Evolutionary conservation across 1,140 invertebrate species (phyloP).

Genomic region (Anastrepha obliqua): DNA sequence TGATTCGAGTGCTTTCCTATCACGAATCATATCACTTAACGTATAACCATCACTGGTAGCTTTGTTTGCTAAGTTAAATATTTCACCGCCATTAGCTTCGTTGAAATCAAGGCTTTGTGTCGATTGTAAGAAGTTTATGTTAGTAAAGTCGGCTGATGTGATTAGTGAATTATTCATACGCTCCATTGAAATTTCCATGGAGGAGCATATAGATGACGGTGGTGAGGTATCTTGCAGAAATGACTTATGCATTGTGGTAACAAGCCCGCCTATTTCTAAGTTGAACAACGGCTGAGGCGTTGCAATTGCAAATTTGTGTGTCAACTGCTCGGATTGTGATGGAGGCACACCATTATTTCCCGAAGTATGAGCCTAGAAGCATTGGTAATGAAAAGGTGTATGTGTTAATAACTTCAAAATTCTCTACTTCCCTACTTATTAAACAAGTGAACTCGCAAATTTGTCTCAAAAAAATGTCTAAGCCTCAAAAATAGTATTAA

Average conservation of each 20-base stretch:
- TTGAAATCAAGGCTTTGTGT: slow-evolving; percentile 63
- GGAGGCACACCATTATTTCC: neutral
- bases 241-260: slow-evolving; percentile 72
- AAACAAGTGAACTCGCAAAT: too few relatives aligned
- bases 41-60: slow-evolving; percentile 61
- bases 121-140: slow-evolving; percentile 70
- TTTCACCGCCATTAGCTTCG: slow-evolving; percentile 34
- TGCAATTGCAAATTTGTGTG: slow-evolving; percentile 54
- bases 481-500: neutral
- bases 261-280: slow-evolving; percentile 70
- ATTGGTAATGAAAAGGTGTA: neutral
- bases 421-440: too few relatives aligned
- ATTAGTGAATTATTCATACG: slow-evolving; percentile 71
- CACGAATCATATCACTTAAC: slow-evolving; percentile 69
- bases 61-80: slow-evolving; percentile 60
- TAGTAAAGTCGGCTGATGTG: slow-evolving; percentile 72
- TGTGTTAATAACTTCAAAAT: too few relatives aligned
- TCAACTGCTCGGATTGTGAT: neutral
- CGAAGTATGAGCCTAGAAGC: slow-evolving; percentile 38
- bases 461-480: too few relatives aligned
- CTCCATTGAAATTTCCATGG: slow-evolving; percentile 66
- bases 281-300: slow-evolving; percentile 61
- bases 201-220: slow-evolving; percentile 71
- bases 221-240: slow-evolving; percentile 72
- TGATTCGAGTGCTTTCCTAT: slow-evolving; percentile 69